Base-by-base conservation (phyloP, 92 coral and sea anemone species). In the Paramuricea clavata region DNA sequence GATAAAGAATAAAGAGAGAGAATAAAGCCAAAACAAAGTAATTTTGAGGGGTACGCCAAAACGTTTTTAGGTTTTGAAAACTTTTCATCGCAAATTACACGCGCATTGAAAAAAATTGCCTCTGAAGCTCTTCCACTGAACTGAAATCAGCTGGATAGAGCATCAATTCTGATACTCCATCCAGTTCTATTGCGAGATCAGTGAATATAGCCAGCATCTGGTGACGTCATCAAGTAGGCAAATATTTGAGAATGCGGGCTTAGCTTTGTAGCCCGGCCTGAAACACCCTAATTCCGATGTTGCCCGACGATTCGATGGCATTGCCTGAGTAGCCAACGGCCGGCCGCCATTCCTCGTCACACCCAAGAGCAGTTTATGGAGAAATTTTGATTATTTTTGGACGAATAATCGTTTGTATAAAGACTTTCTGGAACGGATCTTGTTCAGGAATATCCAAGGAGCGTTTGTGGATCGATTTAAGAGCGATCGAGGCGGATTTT, bases 301-400 rank as follows among this genome's bases (percentile, higher is more conserved):
- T 60, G 39, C 67, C 82, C 41, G 47, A 56, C 82, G n/a, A 19
- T 16, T 33, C 2, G 81, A 19, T 22, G 34, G 79, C 79, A 25
- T 31, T 30, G 68, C 82, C 68, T 76, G 82, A 49, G 82, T 36
- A 21, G 68, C 67, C 23, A 76, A 52, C 82, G 82, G 82, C 68
- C 52, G 82, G 47, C 82, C 61, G 67, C 43, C 82, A 50, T 50
- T 50, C 39, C 28, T 76, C 36, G 82, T 76, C 82, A 76, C 82
- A 76, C 82, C 82, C 82, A 50, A 19, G 67, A 30, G n/a, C 21
- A 49, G 82, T 76, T 52, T 13, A 76, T 76, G 82, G 65, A 30
- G 25, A 32, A 6, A 52, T 49, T 49, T 23, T 54, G 52, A 50
- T 35, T 50, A 36, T 76, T 76, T 76, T 76, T 27, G n/a, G 67